These are phyloP conservation scores for Stigmatopora argus DNA, from an alignment of 2,113 vertebrate genomes.

Conservation along the genomic window DNA sequence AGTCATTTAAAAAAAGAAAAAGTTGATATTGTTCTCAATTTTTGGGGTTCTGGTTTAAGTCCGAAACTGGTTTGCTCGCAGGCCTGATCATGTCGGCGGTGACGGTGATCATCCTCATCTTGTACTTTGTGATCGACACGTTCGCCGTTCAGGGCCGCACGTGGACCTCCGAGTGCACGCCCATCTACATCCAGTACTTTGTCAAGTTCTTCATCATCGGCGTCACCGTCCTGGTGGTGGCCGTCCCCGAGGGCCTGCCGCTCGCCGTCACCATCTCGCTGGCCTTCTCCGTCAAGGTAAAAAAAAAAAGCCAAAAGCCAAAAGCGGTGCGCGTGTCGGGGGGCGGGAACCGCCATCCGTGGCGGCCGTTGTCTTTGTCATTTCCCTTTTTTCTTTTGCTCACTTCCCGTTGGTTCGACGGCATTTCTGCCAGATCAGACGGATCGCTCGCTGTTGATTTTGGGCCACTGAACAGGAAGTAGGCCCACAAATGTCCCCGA, in stretches of 20 bases:
- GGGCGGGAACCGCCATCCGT: no score
- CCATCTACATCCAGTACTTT: constrained; percentile 95
- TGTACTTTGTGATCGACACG: constrained; percentile 89
- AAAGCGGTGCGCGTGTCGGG: no score
- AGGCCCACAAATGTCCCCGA: no score
- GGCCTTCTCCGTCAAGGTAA: constrained; percentile 94
- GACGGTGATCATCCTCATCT: constrained; percentile 90
- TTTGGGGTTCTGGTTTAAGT: not conserved
- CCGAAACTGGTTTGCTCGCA: constrained; percentile 33
- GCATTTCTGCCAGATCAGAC: no score
- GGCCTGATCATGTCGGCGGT: constrained; percentile 92
- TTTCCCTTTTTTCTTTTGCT: no score
- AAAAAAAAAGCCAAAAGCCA: no score
- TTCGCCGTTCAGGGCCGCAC: constrained; percentile 76
- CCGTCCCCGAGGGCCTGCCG: constrained; percentile 91
- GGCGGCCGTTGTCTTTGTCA: no score
- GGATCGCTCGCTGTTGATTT: no score
- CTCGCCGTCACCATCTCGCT: constrained; percentile 94
- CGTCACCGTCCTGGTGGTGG: constrained; percentile 91
- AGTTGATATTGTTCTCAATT: not conserved
- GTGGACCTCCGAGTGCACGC: constrained; percentile 86
- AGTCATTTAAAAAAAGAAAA: not conserved
- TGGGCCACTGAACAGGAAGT: no score
- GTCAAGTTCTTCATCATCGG: constrained; percentile 99
- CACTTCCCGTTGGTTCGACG: no score